Base-by-base conservation (phyloP, 2,888 invertebrate species). In the Tromatobia lineatoria region DNA sequence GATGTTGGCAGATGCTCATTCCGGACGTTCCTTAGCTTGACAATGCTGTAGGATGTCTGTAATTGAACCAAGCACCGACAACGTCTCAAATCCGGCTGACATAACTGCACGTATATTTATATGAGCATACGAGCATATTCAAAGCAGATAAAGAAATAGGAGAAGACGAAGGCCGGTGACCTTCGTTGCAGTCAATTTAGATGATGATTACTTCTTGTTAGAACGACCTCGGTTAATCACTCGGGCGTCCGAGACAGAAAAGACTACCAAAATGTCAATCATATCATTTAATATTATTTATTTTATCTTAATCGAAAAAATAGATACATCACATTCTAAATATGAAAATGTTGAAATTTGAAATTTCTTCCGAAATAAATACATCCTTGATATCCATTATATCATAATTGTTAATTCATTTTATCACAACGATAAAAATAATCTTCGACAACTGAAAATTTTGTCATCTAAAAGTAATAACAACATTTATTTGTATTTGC, bases 151-250 rank as follows among this genome's bases (percentile, higher is more conserved):
- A 64, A 47, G 25, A 61, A 61, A 67, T 42, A 67, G 50, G 50
- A 18, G 50, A 82, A 83, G 74, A 64, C 18, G 70, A 81, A 70
- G 75, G 71, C 57, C 38, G 83, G 64, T 71, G 82, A 86, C 75
- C 81, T 78, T 85, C 79, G 73, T 86, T 83, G 75, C 67, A 70
- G 80, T 71, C 84, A 85, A 87, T 87, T 86, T 73, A 67, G 38
- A 47, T 71, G 29, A 47, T 74, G 77, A 86, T 87, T 85, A 76
- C 59, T 64, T 50, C 81, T 87, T 50, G 84, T 85, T 83, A 83
- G 82, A 34, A 54, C 52, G 23, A 34, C 42, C 45, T 79, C 52
- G 29, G 73, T 50, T 71, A 59, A 81, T 86, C 66, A 54, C 54
- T 64, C 34, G 20, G n/a, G 74, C 73, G 69, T 34, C n/a, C 59